These are phyloP conservation scores for Tiliacea citrago DNA, from an alignment of 2,888 invertebrate genomes.

Conservation along the genomic window DNA sequence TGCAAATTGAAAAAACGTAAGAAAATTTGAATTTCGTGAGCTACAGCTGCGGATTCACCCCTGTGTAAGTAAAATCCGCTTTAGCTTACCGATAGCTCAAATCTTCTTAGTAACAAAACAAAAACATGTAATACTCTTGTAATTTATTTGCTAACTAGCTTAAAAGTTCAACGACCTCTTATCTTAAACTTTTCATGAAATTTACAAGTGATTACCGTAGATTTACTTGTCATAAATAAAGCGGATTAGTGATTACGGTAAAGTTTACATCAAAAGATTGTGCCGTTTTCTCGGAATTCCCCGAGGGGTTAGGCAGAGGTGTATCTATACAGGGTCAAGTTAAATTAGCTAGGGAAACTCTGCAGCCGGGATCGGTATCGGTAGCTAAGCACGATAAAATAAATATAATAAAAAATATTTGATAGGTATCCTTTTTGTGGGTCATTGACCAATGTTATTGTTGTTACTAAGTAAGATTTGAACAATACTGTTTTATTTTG, in stretches of 20 bases:
- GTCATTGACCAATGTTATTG: too few species aligned
- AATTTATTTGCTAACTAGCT: not conserved
- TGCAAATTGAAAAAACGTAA: too few species aligned
- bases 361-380: too few species aligned
- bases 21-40: too few species aligned
- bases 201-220: conserved; percentile 31
- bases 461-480: too few species aligned
- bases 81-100: not conserved
- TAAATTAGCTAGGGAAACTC: too few species aligned
- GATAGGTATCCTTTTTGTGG: too few species aligned
- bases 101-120: not conserved
- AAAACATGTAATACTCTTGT: not conserved
- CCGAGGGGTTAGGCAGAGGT: not conserved
- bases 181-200: conserved; percentile 13
- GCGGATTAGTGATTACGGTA: conserved; percentile 29
- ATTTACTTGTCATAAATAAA: conserved; percentile 33
- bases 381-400: too few species aligned
- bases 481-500: too few species aligned
- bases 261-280: conserved; percentile 12
- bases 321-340: accelerated
- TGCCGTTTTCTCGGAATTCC: not conserved
- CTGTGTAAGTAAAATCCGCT: too few species aligned
- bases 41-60: too few species aligned
- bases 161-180: conserved; percentile 14
- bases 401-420: too few species aligned